Evolutionary conservation across 2,888 invertebrate genomes (phyloP), one percentile per base, ranked within the genome.

Genomic region (Tuberolachnus salignus): DNA sequence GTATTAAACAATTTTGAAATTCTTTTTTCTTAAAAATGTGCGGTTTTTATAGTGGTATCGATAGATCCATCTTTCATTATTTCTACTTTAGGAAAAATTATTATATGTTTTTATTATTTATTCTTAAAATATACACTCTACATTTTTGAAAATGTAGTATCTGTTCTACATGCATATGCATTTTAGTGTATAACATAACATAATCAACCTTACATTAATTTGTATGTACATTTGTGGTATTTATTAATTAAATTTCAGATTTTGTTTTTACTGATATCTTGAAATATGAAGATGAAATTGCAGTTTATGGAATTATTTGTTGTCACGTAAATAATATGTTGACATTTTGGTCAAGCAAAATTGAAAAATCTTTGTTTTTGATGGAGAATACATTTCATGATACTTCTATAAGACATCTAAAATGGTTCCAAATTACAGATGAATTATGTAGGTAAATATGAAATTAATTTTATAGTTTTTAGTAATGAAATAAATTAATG

Each of bases 381-480:
- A 21, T 14, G n/a, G 34, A 57, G 11, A 69, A 55, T 78, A n/a
- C 69, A 55, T 67, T 46, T 59, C 34, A 78, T 51, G 16, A 34
- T 19, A 26, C 1, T 19, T 49, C 69, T 51, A 59, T 78, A 34
- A 78, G 69, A n/a, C 42, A 69, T 59, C 59, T 78, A 19, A 69
- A 78, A 69, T 78, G 78, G 78, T 78, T 78, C 59, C 49, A 42
- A 13, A 59, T 78, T 49, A 51, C 78, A 49, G 61, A 61, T 69
- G 34, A 67, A 59, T 42, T 78, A 51, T 78, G 78, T 78, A 51
- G 8, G 59, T 69, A 21, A 59, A 75, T 44, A 6, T 44, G 10
- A 53, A 21, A 8, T n/a, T 26, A 44, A 55, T 64, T 74, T 23
- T n/a, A 44, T 59, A 16, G 0, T 49, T n/a, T 19, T 69, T 42